phyloP scores from a whole-genome alignment of 1,140 invertebrate genomes.

The Microplitis mediator region DNA sequence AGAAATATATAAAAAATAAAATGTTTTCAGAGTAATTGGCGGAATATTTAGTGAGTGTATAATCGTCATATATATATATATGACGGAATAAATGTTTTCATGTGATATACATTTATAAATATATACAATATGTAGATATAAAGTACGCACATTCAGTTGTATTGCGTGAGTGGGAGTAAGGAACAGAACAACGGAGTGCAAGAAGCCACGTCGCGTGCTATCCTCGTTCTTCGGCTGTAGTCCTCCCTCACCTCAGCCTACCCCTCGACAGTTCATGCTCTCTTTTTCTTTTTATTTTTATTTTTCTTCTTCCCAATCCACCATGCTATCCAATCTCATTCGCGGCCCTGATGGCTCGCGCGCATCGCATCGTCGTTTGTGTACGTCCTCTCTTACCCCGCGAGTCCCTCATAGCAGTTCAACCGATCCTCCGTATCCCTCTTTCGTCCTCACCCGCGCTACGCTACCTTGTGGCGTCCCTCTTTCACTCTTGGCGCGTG shows the following conservation, averaged over 20 bases:
- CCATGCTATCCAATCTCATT: slow-evolving; percentile 10
- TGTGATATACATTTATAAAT: not conserved
- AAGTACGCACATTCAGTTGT: not conserved
- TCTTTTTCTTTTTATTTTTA: not conserved
- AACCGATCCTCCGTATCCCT: not conserved
- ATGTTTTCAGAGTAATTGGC: too few species aligned
- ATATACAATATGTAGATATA: not conserved
- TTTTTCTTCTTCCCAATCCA: not conserved
- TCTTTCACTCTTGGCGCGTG: slow-evolving; percentile 18
- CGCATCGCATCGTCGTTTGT: slow-evolving; percentile 15
- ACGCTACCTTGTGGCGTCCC: slow-evolving; percentile 11
- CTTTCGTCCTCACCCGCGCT: slow-evolving; percentile 6
- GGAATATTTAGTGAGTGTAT: too few species aligned
- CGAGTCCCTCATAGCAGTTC: slow-evolving; percentile 9
- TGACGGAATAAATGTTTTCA: not conserved
- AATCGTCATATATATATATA: not conserved
- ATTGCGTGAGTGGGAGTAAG: not conserved
- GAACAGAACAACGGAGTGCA: not conserved
- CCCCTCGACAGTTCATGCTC: not conserved
- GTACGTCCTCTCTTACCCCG: not conserved
- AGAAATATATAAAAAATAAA: too few species aligned
- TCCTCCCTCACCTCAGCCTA: not conserved
- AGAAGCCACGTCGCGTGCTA: slow-evolving; percentile 14
- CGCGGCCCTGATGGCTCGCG: slow-evolving; percentile 29
- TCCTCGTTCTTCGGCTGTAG: not conserved